Percentiles rank a stretch among this genome's conserved stretches.
phyloP scores from a whole-genome alignment of 2,797 vertebrate species.

The Acanthiza pusilla region DNA sequence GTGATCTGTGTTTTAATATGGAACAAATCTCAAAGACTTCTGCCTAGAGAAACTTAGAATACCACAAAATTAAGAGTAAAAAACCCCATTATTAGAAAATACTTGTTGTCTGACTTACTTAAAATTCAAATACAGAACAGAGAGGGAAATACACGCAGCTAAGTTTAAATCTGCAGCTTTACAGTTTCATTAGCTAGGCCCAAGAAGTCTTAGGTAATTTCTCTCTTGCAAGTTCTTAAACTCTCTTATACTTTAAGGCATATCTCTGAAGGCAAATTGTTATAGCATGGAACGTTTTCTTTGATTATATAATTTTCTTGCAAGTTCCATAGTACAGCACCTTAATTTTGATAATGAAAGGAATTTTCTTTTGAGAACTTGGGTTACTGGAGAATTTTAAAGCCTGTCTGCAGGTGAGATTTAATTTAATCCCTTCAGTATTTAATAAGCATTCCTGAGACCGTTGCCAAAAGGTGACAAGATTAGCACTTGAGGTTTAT shows the following conservation, averaged over 20 bases:
- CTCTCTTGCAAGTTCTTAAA: not conserved
- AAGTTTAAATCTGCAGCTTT: slow-evolving; percentile 17
- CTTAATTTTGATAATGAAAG: slow-evolving; percentile 70
- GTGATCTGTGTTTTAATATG: not conserved
- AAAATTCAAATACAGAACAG: slow-evolving; percentile 2
- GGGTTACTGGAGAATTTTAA: slow-evolving; percentile 57
- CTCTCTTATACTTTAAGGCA: not conserved
- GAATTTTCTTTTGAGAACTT: slow-evolving; percentile 68
- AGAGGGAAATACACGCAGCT: not conserved
- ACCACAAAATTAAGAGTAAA: not conserved
- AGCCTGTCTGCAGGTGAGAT: slow-evolving; percentile 72
- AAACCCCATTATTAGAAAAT: not conserved
- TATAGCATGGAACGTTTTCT: slow-evolving; percentile 37
- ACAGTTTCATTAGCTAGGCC: not conserved
- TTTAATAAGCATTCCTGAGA: slow-evolving; percentile 75
- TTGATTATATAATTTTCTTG: slow-evolving; percentile 55
- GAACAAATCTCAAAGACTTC: not conserved
- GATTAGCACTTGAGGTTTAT: slow-evolving; percentile 70
- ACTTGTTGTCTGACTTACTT: not conserved
- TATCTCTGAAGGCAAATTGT: slow-evolving; percentile 22
- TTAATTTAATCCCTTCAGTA: slow-evolving; percentile 74
- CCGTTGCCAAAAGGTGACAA: slow-evolving; percentile 65
- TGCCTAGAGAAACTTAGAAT: not conserved
- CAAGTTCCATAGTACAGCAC: slow-evolving; percentile 39
- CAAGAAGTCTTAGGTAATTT: slow-evolving; percentile 31